These are phyloP conservation scores for Gisinianus flammeolus DNA, from an alignment of 2,888 invertebrate genomes.

Conservation along the genomic window DNA sequence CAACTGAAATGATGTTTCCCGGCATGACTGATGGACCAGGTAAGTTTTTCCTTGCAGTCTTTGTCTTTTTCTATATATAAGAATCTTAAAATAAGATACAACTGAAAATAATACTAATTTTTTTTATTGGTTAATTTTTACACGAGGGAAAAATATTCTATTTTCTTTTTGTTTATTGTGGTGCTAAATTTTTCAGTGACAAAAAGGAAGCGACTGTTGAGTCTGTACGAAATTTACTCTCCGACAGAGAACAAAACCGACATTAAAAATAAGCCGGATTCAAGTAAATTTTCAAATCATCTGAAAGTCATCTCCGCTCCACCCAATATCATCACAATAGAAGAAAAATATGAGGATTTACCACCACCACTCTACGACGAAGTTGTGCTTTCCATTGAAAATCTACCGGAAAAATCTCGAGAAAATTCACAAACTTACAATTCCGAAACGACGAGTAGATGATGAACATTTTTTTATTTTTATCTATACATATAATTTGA, in stretches of 20 bases:
- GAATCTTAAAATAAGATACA: background rate
- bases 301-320: background rate
- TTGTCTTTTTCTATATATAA: no score
- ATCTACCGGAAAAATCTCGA: background rate
- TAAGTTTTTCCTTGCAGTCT: no score
- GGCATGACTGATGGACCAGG: background rate
- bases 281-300: background rate
- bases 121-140: background rate
- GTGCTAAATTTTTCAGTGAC: no score
- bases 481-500: no score
- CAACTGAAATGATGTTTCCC: background rate
- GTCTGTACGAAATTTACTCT: conserved; percentile 7
- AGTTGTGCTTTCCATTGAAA: background rate
- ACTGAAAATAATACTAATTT: background rate
- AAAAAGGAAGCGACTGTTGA: background rate
- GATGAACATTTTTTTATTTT: no score
- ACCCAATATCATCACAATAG: background rate
- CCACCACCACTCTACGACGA: background rate
- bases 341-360: background rate
- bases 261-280: background rate
- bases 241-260: background rate
- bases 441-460: no score
- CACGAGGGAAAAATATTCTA: background rate
- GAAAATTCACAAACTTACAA: no score
- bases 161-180: background rate